Conservation (phyloP, 2,797 vertebrate genomes). For the Loriculus beryllinus region DNA sequence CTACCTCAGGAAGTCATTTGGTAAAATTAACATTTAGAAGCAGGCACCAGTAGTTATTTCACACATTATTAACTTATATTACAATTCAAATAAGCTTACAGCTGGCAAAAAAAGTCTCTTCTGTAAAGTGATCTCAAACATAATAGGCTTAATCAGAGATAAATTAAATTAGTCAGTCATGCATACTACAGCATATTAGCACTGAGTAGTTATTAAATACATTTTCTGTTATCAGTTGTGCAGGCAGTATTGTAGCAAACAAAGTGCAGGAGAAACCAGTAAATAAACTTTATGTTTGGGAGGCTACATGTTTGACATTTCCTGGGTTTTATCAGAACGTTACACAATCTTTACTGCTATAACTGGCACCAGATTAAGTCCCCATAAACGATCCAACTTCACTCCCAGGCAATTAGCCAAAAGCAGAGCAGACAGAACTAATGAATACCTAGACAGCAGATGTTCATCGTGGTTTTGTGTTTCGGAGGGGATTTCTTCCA, state of each 20-base stretch:
- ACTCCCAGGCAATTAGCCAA: conserved; percentile 67
- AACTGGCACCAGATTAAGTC: conserved; percentile 51
- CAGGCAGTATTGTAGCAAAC: conserved; percentile 75
- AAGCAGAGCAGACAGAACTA: conserved; percentile 61
- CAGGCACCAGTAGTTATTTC: conserved; percentile 79
- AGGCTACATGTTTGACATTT: conserved; percentile 49
- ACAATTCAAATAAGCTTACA: conserved; percentile 84
- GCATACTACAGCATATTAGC: conserved; percentile 80
- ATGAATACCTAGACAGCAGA: conserved; percentile 71
- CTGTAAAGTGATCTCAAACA: conserved; percentile 83
- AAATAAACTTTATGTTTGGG: conserved; percentile 76
- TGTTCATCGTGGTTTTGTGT: conserved; percentile 51
- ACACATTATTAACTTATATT: conserved; percentile 86
- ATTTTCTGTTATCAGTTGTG: conserved; percentile 76
- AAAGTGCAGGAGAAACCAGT: conserved; percentile 68
- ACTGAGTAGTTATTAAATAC: conserved; percentile 80
- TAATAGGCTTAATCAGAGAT: conserved; percentile 86
- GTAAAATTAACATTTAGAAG: conserved; percentile 81
- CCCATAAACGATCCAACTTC: conserved; percentile 58
- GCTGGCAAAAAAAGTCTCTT: conserved; percentile 81
- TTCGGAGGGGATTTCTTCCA: conserved; percentile 56
- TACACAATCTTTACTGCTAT: conserved; percentile 58
- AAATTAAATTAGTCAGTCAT: conserved; percentile 85
- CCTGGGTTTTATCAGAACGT: conserved; percentile 37
- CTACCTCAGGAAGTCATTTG: conserved; percentile 71